Evolutionary conservation across 2,888 invertebrate species (phyloP), one percentile per base, ranked within the genome.

Genomic region (Tineola bisselliella): DNA sequence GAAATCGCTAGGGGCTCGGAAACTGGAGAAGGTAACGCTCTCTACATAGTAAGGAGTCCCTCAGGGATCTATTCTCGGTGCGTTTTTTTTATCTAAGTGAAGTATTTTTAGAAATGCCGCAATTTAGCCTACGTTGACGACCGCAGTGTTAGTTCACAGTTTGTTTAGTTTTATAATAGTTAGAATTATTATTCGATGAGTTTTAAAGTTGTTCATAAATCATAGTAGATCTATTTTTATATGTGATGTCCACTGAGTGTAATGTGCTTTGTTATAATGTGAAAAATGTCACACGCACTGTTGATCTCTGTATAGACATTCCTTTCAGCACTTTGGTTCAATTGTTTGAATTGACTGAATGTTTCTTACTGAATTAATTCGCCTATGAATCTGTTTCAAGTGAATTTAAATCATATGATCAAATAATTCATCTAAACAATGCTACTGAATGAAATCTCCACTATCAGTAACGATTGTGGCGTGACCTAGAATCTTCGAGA

Each of bases 61-160:
- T 69, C 75, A 73, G 86, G 86, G 86, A 84, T 76, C 81, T 86
- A 86, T 84, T 84, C 79, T 79, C 69, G 79, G 81, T 82, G 77
- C 67, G 65, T 68, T 65, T 67, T 75, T 75, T 75, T 75, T 73
- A 64, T 66, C 74, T 77, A 79, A 81, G 80, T 78, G 81, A 74
- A 71, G 77, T 38, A 86, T 86, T 83, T 83, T 77, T 83, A 84
- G 84, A 84, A 80, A 25, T 2, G 25, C n/a, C 38, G 38, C n/a
- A 10, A n/a, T 10, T 38, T 38, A 38, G 10, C 38, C 38, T n/a
- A 4, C 6, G 38, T 38, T 3, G 38, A 38, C 38, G 38, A 38
- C 38, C 10, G 11, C 10, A 38, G 38, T 38, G 38, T 38, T 38
- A 38, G 38, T 38, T 38, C 10, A 38, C 38, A 6, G 38, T 38